These are phyloP conservation scores for Hirundo rustica DNA, from an alignment of 2,797 vertebrate genomes.

Conservation along the genomic window DNA sequence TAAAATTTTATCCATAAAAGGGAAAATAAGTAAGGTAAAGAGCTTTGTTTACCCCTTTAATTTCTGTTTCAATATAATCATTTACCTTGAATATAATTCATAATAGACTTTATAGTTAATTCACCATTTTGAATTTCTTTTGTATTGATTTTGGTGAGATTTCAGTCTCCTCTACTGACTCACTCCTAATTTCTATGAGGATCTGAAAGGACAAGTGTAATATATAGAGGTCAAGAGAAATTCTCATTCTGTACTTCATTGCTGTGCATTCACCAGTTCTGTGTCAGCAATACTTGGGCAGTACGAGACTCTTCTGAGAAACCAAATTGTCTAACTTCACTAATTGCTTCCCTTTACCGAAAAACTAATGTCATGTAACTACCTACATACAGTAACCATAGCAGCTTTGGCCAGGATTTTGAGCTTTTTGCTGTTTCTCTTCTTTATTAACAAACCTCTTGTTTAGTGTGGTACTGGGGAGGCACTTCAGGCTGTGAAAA, in stretches of 20 bases:
- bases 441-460: background rate
- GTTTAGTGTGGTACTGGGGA: background rate
- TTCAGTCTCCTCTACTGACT: background rate
- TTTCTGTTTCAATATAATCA: background rate
- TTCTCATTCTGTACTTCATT: slow-evolving; percentile 8
- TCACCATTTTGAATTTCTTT: background rate
- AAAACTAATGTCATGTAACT: background rate
- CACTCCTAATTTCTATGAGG: background rate
- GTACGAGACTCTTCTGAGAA: background rate
- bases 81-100: background rate
- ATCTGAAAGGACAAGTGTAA: slow-evolving; percentile 7
- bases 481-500: background rate
- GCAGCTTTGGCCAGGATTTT: background rate
- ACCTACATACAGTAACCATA: background rate
- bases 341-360: background rate
- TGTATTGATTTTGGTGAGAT: background rate
- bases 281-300: background rate
- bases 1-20: background rate
- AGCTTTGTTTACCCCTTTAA: background rate
- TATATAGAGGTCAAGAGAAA: background rate
- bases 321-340: background rate
- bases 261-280: slow-evolving; percentile 25
- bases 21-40: background rate
- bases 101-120: background rate
- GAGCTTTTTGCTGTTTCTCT: background rate